A percentile compares a stretch with the other conserved stretches of the same genome.
These are phyloP conservation scores for Mamestra brassicae DNA, from an alignment of 2,888 invertebrate species.

Conservation along the genomic window DNA sequence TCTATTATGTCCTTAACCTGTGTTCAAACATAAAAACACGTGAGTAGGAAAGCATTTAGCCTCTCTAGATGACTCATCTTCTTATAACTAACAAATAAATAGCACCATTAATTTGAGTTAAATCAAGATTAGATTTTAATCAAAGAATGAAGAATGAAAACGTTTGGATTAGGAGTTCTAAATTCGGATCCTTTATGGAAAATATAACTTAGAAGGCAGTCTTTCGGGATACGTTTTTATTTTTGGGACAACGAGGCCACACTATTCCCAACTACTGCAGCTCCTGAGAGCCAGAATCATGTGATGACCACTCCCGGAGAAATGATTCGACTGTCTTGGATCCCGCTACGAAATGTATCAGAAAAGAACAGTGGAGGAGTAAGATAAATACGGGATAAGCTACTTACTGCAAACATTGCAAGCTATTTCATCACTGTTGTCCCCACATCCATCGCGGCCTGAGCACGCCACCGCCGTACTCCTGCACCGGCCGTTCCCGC, in stretches of 20 bases:
- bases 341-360: too few relatives aligned
- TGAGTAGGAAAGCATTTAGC: not conserved
- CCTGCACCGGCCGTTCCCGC: constrained; percentile 96
- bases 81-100: not conserved
- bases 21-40: constrained; percentile 1
- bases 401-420: constrained; percentile 97
- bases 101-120: not conserved
- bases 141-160: not conserved
- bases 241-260: too few relatives aligned
- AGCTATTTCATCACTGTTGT: constrained; percentile 96
- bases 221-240: too few relatives aligned
- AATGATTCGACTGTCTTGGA: too few relatives aligned
- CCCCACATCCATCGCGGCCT: constrained; percentile 97
- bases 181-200: not conserved
- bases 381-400: not conserved
- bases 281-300: too few relatives aligned
- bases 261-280: too few relatives aligned
- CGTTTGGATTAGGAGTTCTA: not conserved
- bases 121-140: not conserved
- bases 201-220: not conserved
- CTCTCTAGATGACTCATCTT: not conserved
- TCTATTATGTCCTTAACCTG: constrained; percentile 10
- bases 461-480: constrained; percentile 97
- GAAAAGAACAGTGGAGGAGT: too few relatives aligned
- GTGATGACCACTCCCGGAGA: too few relatives aligned